phyloP scores from a whole-genome alignment of 2,888 invertebrate species.

The Amitus sp. region DNA sequence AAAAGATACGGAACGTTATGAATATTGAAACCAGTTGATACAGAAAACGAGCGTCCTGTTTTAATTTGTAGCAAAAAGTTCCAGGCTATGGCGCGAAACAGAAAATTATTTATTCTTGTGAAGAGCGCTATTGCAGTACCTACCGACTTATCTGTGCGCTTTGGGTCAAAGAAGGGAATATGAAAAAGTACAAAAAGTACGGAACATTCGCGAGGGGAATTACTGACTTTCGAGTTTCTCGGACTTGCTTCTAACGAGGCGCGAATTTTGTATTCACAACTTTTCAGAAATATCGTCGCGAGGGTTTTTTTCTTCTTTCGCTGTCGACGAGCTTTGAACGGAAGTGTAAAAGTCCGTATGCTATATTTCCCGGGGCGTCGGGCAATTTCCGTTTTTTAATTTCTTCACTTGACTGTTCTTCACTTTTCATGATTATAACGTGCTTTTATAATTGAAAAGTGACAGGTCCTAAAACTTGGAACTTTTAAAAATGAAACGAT shows the following conservation, averaged over 20 bases:
- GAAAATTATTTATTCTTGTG: slow-evolving; percentile 1
- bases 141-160: background rate
- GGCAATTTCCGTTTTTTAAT: slow-evolving; percentile 22
- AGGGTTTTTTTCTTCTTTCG: slow-evolving; percentile 17
- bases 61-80: background rate
- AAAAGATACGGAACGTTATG: background rate
- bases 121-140: background rate
- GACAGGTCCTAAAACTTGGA: too few species aligned
- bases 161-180: background rate
- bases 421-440: too few species aligned
- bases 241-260: slow-evolving; percentile 45
- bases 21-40: background rate
- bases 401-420: too few species aligned
- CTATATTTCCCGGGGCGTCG: slow-evolving; percentile 44
- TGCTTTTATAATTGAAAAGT: too few species aligned
- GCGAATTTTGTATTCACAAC: slow-evolving; percentile 40
- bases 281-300: slow-evolving; percentile 25
- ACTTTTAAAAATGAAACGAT: too few species aligned
- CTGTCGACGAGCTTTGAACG: slow-evolving; percentile 37
- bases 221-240: slow-evolving; percentile 13
- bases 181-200: slow-evolving; percentile 25
- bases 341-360: slow-evolving; percentile 52
- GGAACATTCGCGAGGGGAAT: slow-evolving; percentile 4
- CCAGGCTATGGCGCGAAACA: background rate
- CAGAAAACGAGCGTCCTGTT: background rate